These are phyloP conservation scores for Ptilonorhynchus violaceus DNA, from an alignment of 2,113 vertebrate genomes.

Conservation along the genomic window DNA sequence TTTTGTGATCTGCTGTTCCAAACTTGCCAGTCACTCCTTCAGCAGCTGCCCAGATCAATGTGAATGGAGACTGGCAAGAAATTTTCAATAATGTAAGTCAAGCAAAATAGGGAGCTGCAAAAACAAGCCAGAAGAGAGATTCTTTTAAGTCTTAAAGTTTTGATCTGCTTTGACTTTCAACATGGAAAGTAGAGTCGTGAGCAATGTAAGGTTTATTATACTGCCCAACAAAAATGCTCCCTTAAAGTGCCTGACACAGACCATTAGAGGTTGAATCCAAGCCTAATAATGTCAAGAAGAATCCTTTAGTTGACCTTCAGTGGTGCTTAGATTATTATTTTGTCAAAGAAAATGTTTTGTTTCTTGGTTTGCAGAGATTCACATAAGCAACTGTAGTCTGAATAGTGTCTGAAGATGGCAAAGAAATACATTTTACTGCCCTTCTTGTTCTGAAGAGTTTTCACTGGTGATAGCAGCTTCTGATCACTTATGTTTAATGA, in stretches of 20 bases:
- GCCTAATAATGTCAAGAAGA: not conserved
- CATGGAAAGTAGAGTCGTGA: not conserved
- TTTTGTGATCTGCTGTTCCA: not conserved
- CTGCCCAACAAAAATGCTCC: not conserved
- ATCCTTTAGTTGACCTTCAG: not conserved
- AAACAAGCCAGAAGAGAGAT: not conserved
- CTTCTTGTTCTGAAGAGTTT: not conserved
- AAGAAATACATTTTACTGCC: not conserved
- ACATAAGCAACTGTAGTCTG: not conserved
- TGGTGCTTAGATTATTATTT: not conserved
- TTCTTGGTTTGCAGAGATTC: not conserved
- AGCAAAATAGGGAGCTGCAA: not conserved
- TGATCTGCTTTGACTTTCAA: not conserved
- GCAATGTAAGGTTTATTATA: not conserved
- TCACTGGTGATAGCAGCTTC: not conserved
- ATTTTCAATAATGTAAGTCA: not conserved
- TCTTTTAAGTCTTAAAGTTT: not conserved
- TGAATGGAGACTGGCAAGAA: not conserved
- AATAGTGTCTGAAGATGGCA: not conserved
- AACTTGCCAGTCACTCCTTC: not conserved
- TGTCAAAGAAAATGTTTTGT: not conserved
- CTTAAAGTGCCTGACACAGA: not conserved
- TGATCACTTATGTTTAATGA: not conserved
- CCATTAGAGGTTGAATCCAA: not conserved
- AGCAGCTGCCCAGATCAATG: not conserved